Evolutionary conservation across 2,797 vertebrate species (phyloP).

Genomic region (Podargus strigoides): DNA sequence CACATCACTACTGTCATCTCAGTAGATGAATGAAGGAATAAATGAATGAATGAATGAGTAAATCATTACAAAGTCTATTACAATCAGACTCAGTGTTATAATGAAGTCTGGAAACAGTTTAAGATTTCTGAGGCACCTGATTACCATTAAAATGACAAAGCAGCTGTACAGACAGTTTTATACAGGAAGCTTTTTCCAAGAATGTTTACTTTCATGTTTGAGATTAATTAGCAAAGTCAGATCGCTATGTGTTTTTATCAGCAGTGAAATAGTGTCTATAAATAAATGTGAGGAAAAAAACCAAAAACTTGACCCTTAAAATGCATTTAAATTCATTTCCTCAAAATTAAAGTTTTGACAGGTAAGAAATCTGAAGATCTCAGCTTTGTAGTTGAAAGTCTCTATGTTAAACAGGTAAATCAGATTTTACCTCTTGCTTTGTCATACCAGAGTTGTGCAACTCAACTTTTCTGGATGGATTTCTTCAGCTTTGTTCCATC

Average conservation of each 20-base stretch:
- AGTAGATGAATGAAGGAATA: neutral
- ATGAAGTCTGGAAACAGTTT: neutral
- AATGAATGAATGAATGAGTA: conserved; percentile 23
- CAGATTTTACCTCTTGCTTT: neutral
- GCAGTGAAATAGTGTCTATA: neutral
- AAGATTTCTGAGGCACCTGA: conserved; percentile 1
- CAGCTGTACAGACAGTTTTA: neutral
- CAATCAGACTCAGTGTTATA: neutral
- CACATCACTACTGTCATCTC: neutral
- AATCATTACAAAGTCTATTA: conserved; percentile 58
- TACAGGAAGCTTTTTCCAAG: neutral
- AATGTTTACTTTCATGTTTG: neutral
- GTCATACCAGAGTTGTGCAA: neutral
- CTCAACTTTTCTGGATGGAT: neutral
- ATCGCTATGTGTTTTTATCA: neutral
- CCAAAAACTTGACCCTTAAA: neutral
- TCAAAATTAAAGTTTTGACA: neutral
- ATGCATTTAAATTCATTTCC: neutral
- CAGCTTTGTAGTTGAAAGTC: neutral
- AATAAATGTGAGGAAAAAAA: neutral
- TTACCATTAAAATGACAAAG: neutral
- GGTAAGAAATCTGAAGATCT: neutral
- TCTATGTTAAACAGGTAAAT: neutral
- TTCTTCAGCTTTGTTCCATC: neutral
- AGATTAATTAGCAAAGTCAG: neutral